Percentiles rank a stretch among this genome's conserved stretches.
Evolutionary conservation across 2,797 vertebrate species (phyloP).

Genomic region (Sarcoramphus papa): DNA sequence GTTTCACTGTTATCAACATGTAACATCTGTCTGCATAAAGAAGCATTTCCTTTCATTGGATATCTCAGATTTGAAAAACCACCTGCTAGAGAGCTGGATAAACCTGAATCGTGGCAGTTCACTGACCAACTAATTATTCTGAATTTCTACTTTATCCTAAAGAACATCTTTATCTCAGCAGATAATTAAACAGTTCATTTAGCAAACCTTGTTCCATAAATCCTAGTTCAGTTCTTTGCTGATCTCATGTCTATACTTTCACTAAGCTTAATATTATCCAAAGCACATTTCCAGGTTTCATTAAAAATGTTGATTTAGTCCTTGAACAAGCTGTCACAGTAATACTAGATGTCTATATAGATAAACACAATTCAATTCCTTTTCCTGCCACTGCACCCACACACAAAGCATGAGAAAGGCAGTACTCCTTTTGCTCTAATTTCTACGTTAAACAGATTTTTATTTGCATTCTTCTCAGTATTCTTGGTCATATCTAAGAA

Average conservation of each 20-base stretch:
- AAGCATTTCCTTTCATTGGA: not conserved
- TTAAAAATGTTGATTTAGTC: not conserved
- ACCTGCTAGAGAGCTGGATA: not conserved
- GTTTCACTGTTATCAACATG: not conserved
- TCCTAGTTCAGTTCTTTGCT: not conserved
- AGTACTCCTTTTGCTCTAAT: not conserved
- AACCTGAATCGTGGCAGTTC: not conserved
- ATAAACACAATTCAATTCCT: not conserved
- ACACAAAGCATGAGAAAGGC: not conserved
- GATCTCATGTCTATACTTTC: not conserved
- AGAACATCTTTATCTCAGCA: not conserved
- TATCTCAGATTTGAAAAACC: not conserved
- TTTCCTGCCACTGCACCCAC: not conserved
- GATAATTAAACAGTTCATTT: not conserved
- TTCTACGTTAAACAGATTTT: not conserved
- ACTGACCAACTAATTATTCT: not conserved
- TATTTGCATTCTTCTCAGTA: conserved; percentile 24
- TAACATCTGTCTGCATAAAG: not conserved
- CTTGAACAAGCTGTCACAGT: not conserved
- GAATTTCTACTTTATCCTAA: not conserved
- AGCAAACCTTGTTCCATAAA: not conserved
- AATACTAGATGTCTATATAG: not conserved
- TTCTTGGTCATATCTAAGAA: not conserved
- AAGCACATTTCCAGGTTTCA: not conserved
- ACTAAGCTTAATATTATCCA: not conserved